These are phyloP conservation scores for Odontamblyopus lacepedii DNA, from an alignment of 2,797 vertebrate species.

Conservation along the genomic window DNA sequence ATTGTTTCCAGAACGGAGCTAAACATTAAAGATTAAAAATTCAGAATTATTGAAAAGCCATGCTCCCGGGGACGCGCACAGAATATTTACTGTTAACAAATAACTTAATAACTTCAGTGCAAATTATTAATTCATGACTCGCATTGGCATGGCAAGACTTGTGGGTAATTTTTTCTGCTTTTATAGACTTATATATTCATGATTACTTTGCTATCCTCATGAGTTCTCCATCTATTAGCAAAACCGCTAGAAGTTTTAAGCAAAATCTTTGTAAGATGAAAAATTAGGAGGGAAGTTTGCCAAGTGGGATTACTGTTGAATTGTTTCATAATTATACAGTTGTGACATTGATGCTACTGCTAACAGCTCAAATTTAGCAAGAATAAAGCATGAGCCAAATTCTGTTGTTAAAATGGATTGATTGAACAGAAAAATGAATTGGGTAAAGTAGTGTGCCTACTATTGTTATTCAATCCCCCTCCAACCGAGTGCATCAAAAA, in stretches of 20 bases:
- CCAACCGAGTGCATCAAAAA: slow-evolving; percentile 55
- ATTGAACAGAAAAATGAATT: slow-evolving; percentile 26
- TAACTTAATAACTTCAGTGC: slow-evolving; percentile 77
- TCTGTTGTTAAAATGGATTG: slow-evolving; percentile 24
- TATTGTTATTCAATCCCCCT: slow-evolving; percentile 45
- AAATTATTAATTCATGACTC: slow-evolving; percentile 76
- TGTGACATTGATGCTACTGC: slow-evolving; percentile 4
- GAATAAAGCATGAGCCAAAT: not conserved
- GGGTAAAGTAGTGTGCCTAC: slow-evolving; percentile 30
- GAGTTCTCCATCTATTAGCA: slow-evolving; percentile 42
- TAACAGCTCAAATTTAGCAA: not conserved
- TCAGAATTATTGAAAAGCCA: slow-evolving; percentile 75
- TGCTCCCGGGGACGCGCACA: slow-evolving; percentile 73
- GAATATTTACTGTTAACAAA: slow-evolving; percentile 84
- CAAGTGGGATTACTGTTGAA: not conserved
- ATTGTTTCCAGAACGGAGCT: slow-evolving; percentile 73
- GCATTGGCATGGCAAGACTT: slow-evolving; percentile 56
- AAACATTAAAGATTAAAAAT: slow-evolving; percentile 80
- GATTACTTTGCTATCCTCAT: slow-evolving; percentile 57
- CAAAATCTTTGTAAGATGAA: not conserved
- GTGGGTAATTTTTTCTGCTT: slow-evolving; percentile 70
- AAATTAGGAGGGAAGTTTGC: not conserved
- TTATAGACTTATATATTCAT: slow-evolving; percentile 73
- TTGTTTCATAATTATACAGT: slow-evolving; percentile 2
- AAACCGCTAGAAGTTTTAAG: not conserved